These are phyloP conservation scores for Cyclophora albipunctata DNA, from an alignment of 2,888 invertebrate genomes.

Conservation along the genomic window DNA sequence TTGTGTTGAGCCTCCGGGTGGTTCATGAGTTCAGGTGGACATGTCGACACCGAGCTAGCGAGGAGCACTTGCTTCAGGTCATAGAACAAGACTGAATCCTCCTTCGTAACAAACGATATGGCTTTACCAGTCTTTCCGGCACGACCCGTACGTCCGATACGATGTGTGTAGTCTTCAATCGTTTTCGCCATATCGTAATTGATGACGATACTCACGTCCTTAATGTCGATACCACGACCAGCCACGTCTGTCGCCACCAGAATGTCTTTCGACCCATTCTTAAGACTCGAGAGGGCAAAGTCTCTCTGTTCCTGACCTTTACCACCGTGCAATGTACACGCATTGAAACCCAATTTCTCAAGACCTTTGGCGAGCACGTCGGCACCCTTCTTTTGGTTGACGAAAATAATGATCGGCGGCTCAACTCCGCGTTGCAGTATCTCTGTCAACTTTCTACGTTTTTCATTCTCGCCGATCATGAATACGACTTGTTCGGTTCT, in stretches of 20 bases:
- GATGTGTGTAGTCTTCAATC: slow-evolving; percentile 98
- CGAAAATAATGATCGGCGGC: slow-evolving; percentile 99
- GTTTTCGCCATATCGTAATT: slow-evolving; percentile 99
- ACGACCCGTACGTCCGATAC: slow-evolving; percentile 99
- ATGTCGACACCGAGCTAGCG: slow-evolving; percentile 92
- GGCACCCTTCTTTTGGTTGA: slow-evolving; percentile 99
- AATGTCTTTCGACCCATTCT: slow-evolving; percentile 97
- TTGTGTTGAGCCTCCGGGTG: slow-evolving; percentile 99
- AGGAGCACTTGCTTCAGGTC: slow-evolving; percentile 95
- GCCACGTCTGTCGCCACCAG: slow-evolving; percentile 99
- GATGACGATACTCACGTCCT: slow-evolving; percentile 98
- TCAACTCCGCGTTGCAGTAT: slow-evolving; percentile 91
- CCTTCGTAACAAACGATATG: slow-evolving; percentile 97
- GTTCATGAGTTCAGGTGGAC: slow-evolving; percentile 97
- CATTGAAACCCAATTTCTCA: slow-evolving; percentile 97
- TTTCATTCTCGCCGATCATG: slow-evolving; percentile 96
- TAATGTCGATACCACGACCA: slow-evolving; percentile 99
- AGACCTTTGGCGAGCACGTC: slow-evolving; percentile 97
- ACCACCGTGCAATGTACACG: slow-evolving; percentile 98
- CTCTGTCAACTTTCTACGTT: slow-evolving; percentile 96
- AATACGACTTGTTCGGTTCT: slow-evolving; percentile 97
- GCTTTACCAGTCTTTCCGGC: slow-evolving; percentile 98
- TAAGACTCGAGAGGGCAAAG: slow-evolving; percentile 96
- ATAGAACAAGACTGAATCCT: slow-evolving; percentile 95
- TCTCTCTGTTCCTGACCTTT: slow-evolving; percentile 99